phyloP scores from a whole-genome alignment of 2,888 invertebrate genomes.

The Perizoma affinitatum region DNA sequence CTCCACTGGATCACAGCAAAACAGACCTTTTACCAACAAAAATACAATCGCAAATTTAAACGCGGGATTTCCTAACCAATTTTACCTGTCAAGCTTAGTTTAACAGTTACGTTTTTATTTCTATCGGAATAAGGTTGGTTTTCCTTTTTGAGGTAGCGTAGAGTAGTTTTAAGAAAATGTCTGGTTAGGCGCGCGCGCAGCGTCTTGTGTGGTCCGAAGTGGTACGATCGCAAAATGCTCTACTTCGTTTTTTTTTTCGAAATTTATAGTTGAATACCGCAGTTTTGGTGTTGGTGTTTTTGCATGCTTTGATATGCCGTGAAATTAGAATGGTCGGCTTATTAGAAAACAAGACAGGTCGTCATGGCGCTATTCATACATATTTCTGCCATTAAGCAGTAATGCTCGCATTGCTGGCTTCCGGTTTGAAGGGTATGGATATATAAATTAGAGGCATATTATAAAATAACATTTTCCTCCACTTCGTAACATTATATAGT shows the following conservation, averaged over 20 bases:
- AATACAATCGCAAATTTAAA: constrained; percentile 26
- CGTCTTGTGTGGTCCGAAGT: constrained; percentile 54
- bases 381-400: too few species aligned
- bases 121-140: constrained; percentile 20
- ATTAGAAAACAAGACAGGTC: too few species aligned
- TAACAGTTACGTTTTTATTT: constrained; percentile 7
- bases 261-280: constrained; percentile 3
- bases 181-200: constrained; percentile 36
- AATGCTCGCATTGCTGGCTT: too few species aligned
- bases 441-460: too few species aligned
- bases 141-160: constrained; percentile 19
- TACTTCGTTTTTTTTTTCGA: constrained; percentile 29
- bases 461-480: too few species aligned
- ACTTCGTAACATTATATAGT: too few species aligned
- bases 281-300: constrained; percentile 2
- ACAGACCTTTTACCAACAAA: constrained; percentile 2
- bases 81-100: constrained; percentile 3
- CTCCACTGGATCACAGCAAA: constrained; percentile 4
- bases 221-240: constrained; percentile 40
- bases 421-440: too few species aligned
- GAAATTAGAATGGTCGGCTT: too few species aligned
- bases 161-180: constrained; percentile 38
- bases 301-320: constrained; percentile 12
- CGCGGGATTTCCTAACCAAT: constrained; percentile 3
- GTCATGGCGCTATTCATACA: too few species aligned